Percentiles rank a stretch among this genome's conserved stretches.
Conservation (phyloP, 1,140 invertebrate species). For the Diplogasteroides magnus region DNA sequence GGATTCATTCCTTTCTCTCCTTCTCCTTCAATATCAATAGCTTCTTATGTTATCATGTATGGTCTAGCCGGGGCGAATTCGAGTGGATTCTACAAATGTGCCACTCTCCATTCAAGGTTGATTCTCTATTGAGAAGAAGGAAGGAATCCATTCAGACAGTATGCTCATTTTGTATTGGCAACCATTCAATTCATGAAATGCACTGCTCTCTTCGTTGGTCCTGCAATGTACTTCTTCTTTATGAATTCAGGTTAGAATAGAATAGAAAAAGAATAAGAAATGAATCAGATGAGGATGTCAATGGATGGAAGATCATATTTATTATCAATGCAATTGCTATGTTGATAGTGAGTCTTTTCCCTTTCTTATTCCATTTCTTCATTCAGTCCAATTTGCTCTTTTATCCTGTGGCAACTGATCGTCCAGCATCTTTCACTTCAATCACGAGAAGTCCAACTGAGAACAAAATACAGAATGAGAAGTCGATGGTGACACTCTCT, state of each 20-base stretch:
- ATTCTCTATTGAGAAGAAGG: too few species aligned
- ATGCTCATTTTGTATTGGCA: slow-evolving; percentile 23
- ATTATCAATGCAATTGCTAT: slow-evolving; percentile 20
- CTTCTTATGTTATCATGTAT: slow-evolving; percentile 34
- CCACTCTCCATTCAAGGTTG: slow-evolving; percentile 39
- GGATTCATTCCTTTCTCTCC: slow-evolving; percentile 38
- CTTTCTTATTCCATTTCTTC: too few species aligned
- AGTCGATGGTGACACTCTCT: too few species aligned
- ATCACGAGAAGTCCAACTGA: too few species aligned
- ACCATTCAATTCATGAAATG: slow-evolving; percentile 30
- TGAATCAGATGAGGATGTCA: slow-evolving; percentile 13
- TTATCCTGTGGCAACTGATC: slow-evolving; percentile 37
- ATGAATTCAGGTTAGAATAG: too few species aligned
- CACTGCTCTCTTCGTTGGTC: slow-evolving; percentile 18
- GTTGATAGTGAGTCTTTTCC: slow-evolving; percentile 3
- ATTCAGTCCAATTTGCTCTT: slow-evolving; percentile 38
- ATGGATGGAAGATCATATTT: slow-evolving; percentile 22
- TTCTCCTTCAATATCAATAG: slow-evolving; percentile 19
- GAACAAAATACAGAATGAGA: too few species aligned
- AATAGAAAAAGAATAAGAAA: too few species aligned
- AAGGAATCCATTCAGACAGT: slow-evolving; percentile 22
- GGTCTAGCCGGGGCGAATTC: slow-evolving; percentile 38
- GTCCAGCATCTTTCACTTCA: slow-evolving; percentile 45
- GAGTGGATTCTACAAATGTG: slow-evolving; percentile 47
- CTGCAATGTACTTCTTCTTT: slow-evolving; percentile 20